Conservation (phyloP, 2,113 vertebrate species). For the Muscicapa adusta region DNA sequence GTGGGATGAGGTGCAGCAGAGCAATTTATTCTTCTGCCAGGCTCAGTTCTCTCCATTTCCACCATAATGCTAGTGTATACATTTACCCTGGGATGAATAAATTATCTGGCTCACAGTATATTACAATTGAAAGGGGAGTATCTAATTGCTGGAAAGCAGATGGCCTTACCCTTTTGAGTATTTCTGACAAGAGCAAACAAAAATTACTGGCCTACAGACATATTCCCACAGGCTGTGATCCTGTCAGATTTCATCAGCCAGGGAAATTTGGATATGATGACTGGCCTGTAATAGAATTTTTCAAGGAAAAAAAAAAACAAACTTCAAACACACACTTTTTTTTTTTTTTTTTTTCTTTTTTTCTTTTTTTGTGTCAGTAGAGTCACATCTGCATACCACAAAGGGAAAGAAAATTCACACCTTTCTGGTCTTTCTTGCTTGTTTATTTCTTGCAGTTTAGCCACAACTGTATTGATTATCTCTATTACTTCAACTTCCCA, state of each 20-base stretch:
- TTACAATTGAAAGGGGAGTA: slow-evolving; percentile 53
- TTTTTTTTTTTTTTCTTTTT: neutral
- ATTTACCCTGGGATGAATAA: slow-evolving; percentile 53
- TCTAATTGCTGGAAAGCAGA: slow-evolving; percentile 62
- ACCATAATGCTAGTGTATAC: neutral
- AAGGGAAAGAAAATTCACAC: neutral
- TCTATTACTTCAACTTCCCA: neutral
- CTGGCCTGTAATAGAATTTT: slow-evolving; percentile 16
- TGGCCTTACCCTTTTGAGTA: slow-evolving; percentile 48
- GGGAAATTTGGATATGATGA: slow-evolving; percentile 3
- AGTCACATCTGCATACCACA: neutral
- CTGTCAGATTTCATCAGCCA: slow-evolving; percentile 36
- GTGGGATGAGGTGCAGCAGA: neutral
- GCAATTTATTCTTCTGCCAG: slow-evolving; percentile 41
- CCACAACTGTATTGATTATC: neutral
- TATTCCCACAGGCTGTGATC: neutral
- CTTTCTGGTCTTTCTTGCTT: neutral
- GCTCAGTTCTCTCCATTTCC: neutral
- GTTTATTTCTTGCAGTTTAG: neutral
- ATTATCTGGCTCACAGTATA: slow-evolving; percentile 25
- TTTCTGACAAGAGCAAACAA: slow-evolving; percentile 47
- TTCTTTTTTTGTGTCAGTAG: neutral
- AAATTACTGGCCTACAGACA: slow-evolving; percentile 17
- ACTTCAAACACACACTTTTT: neutral
- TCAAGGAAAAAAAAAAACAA: neutral